A percentile compares a stretch with the other conserved stretches of the same genome.
Conservation (phyloP, 2,113 vertebrate genomes). For the Microcebus griseorufus region DNA sequence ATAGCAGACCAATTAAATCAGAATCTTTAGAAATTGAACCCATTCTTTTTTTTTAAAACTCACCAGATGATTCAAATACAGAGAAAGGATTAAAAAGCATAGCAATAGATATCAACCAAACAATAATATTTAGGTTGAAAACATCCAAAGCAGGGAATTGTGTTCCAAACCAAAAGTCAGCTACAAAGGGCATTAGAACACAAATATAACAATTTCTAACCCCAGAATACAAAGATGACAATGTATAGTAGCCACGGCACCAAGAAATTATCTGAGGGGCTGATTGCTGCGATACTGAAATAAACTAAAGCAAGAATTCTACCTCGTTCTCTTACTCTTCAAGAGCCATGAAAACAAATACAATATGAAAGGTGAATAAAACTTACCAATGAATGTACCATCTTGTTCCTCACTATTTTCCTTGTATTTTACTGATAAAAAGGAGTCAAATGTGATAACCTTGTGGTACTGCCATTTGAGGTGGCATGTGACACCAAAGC, state of each 20-base stretch:
- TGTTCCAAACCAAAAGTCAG: not conserved
- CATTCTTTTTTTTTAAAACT: not conserved
- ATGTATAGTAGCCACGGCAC: not conserved
- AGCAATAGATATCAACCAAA: constrained; percentile 31
- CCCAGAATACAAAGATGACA: not conserved
- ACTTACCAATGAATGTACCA: not conserved
- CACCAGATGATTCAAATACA: constrained; percentile 18
- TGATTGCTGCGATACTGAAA: not conserved
- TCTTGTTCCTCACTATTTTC: not conserved
- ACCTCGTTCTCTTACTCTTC: not conserved
- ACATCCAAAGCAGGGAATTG: not conserved
- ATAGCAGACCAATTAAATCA: not conserved
- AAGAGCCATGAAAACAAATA: not conserved
- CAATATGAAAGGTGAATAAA: not conserved
- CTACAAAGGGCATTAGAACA: not conserved
- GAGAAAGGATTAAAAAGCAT: constrained; percentile 24
- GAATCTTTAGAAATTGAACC: constrained; percentile 38
- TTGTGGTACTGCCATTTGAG: not conserved
- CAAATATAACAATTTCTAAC: not conserved
- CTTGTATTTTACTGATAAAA: not conserved
- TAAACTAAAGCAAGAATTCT: not conserved
- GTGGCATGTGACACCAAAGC: not conserved
- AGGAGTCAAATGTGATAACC: not conserved
- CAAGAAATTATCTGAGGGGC: not conserved
- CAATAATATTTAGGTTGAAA: not conserved